Percentiles rank a stretch among this genome's conserved stretches.
Evolutionary conservation across 2,113 vertebrate genomes (phyloP).

Genomic region (Etia nguti): DNA sequence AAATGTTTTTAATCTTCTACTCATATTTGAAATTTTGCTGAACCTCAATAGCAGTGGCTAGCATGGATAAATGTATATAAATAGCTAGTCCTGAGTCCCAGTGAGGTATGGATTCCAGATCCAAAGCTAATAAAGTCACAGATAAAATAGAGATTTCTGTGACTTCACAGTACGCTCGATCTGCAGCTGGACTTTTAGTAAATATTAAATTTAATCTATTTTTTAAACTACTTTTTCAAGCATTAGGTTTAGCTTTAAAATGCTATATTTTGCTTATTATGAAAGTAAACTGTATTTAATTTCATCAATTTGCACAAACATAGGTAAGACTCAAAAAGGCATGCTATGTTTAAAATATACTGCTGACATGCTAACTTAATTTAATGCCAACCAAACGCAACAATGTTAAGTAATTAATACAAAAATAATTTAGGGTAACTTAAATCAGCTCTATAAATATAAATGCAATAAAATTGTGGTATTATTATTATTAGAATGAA

Average conservation of each 20-base stretch:
- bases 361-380: not conserved
- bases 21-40: not conserved
- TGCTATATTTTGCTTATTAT: not conserved
- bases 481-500: not conserved
- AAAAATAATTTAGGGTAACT: not conserved
- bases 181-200: not conserved
- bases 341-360: not conserved
- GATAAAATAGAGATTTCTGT: not conserved
- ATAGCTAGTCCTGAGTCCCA: not conserved
- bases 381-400: too few relatives aligned
- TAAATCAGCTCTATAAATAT: not conserved
- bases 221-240: not conserved
- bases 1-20: not conserved
- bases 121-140: not conserved
- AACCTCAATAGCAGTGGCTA: fast-evolving
- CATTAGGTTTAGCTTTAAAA: not conserved
- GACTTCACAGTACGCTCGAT: not conserved
- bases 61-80: not conserved
- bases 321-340: fast-evolving
- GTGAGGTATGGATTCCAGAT: not conserved
- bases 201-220: not conserved
- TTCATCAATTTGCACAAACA: not conserved
- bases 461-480: not conserved
- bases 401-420: not conserved
- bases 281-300: not conserved